Evolutionary conservation across 2,797 vertebrate species (phyloP).

Genomic region (Psittacula echo): DNA sequence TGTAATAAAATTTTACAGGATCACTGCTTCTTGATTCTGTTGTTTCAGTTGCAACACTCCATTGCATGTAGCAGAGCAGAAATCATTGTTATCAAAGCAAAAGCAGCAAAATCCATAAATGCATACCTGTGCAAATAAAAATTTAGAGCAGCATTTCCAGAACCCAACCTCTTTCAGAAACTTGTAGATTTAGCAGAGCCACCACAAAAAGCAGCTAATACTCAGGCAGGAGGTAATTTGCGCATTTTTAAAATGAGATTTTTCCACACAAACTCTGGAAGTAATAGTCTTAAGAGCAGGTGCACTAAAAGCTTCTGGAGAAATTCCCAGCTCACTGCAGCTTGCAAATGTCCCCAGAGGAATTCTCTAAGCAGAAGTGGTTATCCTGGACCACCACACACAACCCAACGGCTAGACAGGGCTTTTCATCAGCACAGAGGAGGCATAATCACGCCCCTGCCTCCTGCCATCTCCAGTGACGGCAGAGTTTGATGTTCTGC

Average conservation of each 20-base stretch:
- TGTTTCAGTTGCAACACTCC: neutral
- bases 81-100: neutral
- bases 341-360: neutral
- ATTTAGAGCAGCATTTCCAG: neutral
- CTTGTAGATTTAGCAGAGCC: neutral
- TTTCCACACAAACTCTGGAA: neutral
- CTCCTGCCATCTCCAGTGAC: accelerated
- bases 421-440: accelerated
- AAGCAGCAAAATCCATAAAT: neutral
- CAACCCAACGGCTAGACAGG: neutral
- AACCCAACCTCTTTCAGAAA: neutral
- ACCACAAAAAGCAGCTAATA: neutral
- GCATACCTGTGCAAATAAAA: neutral
- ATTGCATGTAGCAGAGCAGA: neutral
- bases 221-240: neutral
- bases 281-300: neutral
- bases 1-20: neutral
- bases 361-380: neutral
- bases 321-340: neutral
- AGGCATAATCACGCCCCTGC: accelerated
- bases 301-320: neutral
- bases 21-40: neutral
- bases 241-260: neutral
- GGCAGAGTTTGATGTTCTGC: accelerated
- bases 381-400: accelerated